These are phyloP conservation scores for Scalopus aquaticus DNA, from an alignment of 2,113 vertebrate genomes.

Conservation along the genomic window DNA sequence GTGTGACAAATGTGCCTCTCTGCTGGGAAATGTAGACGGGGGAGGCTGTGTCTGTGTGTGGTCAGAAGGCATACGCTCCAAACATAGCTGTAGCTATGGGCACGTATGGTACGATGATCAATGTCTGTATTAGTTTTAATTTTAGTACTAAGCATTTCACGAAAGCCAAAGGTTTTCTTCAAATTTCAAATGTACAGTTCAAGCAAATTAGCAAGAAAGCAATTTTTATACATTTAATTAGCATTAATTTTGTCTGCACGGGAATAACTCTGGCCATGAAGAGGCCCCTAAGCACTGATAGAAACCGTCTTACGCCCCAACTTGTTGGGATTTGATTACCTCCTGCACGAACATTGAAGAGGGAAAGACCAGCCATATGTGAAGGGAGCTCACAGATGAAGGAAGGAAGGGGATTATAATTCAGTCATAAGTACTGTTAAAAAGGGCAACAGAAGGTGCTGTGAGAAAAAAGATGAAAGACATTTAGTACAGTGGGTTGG, in stretches of 20 bases:
- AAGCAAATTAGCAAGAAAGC: not conserved
- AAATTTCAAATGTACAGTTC: not conserved
- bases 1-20: not conserved
- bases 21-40: too few species aligned
- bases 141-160: not conserved
- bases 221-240: not conserved
- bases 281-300: not conserved
- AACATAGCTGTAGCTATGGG: not conserved
- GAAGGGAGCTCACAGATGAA: not conserved
- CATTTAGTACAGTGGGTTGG: not conserved
- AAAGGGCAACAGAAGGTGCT: not conserved
- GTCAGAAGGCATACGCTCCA: not conserved
- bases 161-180: not conserved
- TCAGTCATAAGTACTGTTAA: not conserved
- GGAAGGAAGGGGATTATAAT: not conserved
- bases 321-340: not conserved
- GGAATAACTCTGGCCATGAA: not conserved
- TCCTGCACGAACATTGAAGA: not conserved
- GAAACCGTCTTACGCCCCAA: not conserved
- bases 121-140: not conserved
- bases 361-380: not conserved
- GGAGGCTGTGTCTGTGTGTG: rapidly evolving
- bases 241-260: not conserved
- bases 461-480: not conserved
- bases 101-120: not conserved